Evolutionary conservation across 2,888 invertebrate species (phyloP).

Genomic region (Acrobasis suavella): DNA sequence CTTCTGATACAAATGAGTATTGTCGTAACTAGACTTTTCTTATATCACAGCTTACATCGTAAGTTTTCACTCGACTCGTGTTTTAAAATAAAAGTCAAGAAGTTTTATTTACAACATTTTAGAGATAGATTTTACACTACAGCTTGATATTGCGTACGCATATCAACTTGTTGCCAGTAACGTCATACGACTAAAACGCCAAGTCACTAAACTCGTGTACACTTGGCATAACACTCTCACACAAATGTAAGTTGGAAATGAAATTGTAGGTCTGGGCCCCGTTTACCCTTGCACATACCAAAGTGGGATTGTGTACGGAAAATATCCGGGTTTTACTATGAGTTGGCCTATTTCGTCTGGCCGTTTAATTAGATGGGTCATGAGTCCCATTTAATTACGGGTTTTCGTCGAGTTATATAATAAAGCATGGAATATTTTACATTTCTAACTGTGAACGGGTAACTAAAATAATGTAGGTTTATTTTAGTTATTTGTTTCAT

Average conservation of each 20-base stretch:
- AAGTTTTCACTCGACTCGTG: too few relatives aligned
- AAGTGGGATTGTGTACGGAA: slow-evolving; percentile 16
- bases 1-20: too few relatives aligned
- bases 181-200: too few relatives aligned
- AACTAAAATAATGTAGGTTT: slow-evolving; percentile 7
- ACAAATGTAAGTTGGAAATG: slow-evolving; percentile 22
- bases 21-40: too few relatives aligned
- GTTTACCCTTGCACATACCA: slow-evolving; percentile 20
- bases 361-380: slow-evolving; percentile 17
- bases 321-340: slow-evolving; percentile 19
- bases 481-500: slow-evolving; percentile 4
- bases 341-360: slow-evolving; percentile 18
- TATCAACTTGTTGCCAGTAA: too few relatives aligned
- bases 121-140: too few relatives aligned
- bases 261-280: slow-evolving; percentile 21
- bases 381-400: slow-evolving; percentile 24
- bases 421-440: slow-evolving; percentile 16
- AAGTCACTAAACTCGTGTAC: background rate
- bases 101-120: too few relatives aligned
- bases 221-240: slow-evolving; percentile 16
- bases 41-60: too few relatives aligned
- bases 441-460: slow-evolving; percentile 6
- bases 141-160: too few relatives aligned
- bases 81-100: too few relatives aligned
- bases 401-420: slow-evolving; percentile 13